Evolutionary conservation across 2,113 vertebrate genomes (phyloP).

Genomic region (Opisthocomus hoazin): DNA sequence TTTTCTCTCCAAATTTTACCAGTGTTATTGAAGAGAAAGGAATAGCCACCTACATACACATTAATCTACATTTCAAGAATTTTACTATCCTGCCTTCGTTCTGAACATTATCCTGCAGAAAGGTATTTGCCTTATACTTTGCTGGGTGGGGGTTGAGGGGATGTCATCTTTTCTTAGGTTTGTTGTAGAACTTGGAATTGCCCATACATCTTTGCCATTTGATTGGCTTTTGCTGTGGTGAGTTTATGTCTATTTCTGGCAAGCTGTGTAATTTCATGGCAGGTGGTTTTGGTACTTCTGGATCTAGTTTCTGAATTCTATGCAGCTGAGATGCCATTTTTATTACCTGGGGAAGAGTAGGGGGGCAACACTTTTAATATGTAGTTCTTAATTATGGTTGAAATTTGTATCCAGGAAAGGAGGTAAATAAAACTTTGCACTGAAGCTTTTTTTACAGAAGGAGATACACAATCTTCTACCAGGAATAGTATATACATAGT

Average conservation of each 20-base stretch:
- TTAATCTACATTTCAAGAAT: neutral
- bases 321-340: neutral
- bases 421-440: neutral
- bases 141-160: accelerated
- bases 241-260: neutral
- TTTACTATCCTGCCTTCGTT: neutral
- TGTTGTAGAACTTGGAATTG: neutral
- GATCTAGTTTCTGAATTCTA: neutral
- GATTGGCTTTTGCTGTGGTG: neutral
- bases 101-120: neutral
- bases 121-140: neutral
- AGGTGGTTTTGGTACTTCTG: neutral
- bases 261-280: neutral
- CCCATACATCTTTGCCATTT: neutral
- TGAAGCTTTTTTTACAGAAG: neutral
- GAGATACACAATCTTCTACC: neutral
- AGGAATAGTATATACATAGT: neutral
- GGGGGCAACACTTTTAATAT: neutral
- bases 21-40: neutral
- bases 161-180: neutral
- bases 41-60: neutral
- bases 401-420: neutral
- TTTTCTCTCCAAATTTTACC: neutral
- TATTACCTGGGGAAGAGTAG: neutral
- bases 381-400: neutral